A percentile compares a stretch with the other conserved stretches of the same genome.
phyloP scores from a whole-genome alignment of 2,113 vertebrate species.

The Equus przewalskii region DNA sequence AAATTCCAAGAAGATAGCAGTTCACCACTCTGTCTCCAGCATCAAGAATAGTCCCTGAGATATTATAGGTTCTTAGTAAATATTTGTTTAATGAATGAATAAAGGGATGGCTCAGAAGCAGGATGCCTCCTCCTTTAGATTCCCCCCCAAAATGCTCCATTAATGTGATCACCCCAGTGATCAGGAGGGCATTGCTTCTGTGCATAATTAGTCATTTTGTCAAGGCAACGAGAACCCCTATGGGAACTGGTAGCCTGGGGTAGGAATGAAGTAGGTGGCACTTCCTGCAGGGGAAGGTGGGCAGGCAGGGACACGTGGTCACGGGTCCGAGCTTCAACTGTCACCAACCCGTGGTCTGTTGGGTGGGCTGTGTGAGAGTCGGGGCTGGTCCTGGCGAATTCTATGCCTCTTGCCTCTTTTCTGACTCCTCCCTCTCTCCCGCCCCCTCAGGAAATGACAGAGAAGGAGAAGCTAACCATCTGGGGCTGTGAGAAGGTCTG shows the following conservation, averaged over 20 bases:
- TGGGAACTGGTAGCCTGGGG: neutral
- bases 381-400: slow-evolving; percentile 21
- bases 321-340: neutral
- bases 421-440: slow-evolving; percentile 59
- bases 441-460: slow-evolving; percentile 74
- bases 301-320: neutral
- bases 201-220: neutral
- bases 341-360: neutral
- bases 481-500: slow-evolving; percentile 81
- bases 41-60: neutral
- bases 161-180: neutral
- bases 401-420: slow-evolving; percentile 64
- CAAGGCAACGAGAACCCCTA: neutral
- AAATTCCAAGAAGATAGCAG: neutral
- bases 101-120: neutral
- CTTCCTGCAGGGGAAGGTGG: neutral
- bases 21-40: neutral
- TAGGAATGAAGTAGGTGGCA: neutral
- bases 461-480: slow-evolving; percentile 74
- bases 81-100: neutral
- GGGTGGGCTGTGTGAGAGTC: neutral
- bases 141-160: neutral
- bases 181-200: neutral
- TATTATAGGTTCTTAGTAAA: neutral
- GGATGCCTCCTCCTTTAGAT: neutral